Conservation (phyloP, 2,888 invertebrate species). For the Caenorhabditis uteleia region DNA sequence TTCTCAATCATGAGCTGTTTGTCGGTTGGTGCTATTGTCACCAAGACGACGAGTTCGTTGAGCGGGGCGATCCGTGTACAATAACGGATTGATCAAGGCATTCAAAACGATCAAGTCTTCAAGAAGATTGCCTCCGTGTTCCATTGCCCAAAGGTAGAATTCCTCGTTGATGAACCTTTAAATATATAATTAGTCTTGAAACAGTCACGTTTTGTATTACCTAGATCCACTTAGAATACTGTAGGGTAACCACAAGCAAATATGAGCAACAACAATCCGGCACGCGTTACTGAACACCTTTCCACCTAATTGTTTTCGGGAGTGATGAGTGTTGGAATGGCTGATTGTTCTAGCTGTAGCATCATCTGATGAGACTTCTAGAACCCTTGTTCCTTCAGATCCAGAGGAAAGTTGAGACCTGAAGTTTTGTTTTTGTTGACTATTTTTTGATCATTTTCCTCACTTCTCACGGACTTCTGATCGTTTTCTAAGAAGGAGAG, state of each 20-base stretch:
- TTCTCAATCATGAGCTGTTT: too few species aligned
- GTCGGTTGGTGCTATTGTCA: too few species aligned
- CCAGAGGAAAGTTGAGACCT: too few species aligned
- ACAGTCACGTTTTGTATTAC: conserved; percentile 2
- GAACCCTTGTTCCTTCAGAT: too few species aligned
- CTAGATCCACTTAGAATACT: conserved; percentile 53
- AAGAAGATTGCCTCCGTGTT: conserved; percentile 49
- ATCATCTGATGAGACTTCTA: too few species aligned
- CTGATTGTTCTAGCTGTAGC: conserved; percentile 24
- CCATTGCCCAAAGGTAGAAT: conserved; percentile 39
- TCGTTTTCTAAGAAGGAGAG: not conserved
- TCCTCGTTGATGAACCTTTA: conserved; percentile 40
- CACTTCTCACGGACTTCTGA: conserved; percentile 1
- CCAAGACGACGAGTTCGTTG: too few species aligned
- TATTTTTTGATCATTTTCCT: too few species aligned
- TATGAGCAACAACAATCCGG: conserved; percentile 56
- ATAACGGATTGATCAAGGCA: conserved; percentile 62
- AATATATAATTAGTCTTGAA: conserved; percentile 7
- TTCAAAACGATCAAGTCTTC: conserved; percentile 64
- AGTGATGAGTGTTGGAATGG: conserved; percentile 19
- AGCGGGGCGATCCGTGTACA: conserved; percentile 48
- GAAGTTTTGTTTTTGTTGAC: too few species aligned
- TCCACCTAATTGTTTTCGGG: conserved; percentile 48
- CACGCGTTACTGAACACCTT: conserved; percentile 60
- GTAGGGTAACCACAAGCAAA: conserved; percentile 63